Conservation (phyloP, 2,888 invertebrate genomes). For the Lithophane socia region DNA sequence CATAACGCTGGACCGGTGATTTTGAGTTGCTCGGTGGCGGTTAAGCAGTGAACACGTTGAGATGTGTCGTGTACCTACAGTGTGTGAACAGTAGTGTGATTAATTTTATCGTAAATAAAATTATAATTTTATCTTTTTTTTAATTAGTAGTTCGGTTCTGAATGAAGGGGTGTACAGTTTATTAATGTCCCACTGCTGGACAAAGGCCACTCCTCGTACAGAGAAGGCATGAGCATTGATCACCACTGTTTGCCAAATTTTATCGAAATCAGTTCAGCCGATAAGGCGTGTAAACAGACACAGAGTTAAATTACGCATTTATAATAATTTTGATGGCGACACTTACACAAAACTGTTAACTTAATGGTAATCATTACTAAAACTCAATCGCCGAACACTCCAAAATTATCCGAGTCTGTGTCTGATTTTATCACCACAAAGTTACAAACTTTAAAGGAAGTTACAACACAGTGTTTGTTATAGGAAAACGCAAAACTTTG, state of each 20-base stretch:
- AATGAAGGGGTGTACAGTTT: no score
- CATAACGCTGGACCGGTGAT: no score
- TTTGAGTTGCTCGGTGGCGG: no score
- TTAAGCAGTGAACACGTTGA: no score
- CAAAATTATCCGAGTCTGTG: conserved; percentile 13
- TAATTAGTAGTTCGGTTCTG: no score
- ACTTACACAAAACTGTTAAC: conserved; percentile 12
- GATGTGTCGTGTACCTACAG: no score
- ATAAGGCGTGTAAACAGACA: neutral
- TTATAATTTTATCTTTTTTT: no score
- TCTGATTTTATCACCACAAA: conserved; percentile 23
- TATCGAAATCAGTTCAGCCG: neutral
- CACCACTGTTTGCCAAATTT: no score
- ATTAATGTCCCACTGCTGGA: neutral
- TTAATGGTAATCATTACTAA: conserved; percentile 10
- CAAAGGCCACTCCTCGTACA: neutral
- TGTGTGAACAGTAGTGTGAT: no score
- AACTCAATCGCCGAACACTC: conserved; percentile 13
- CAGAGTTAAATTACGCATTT: neutral
- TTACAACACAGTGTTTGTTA: conserved; percentile 29
- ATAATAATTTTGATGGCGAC: conserved; percentile 22
- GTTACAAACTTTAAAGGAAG: conserved; percentile 17
- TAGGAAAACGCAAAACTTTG: conserved; percentile 36
- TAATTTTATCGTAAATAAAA: no score
- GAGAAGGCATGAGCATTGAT: no score